Conservation (phyloP, 2,113 vertebrate species). For the Sprattus sprattus region DNA sequence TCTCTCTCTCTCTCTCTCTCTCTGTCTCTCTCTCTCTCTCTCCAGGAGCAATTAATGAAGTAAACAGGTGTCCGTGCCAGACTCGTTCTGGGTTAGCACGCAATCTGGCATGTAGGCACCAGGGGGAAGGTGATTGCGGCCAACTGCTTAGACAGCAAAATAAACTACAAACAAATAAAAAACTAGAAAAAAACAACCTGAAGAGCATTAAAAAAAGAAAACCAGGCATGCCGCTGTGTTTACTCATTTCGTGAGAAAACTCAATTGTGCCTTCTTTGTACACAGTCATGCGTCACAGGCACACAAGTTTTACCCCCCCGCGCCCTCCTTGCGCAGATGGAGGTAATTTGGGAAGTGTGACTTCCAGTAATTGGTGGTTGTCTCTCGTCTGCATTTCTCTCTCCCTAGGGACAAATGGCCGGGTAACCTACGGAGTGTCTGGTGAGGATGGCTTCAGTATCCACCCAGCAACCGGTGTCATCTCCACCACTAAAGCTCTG, state of each 20-base stretch:
- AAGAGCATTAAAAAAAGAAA: slow-evolving; percentile 18
- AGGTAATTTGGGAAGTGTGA: slow-evolving; percentile 25
- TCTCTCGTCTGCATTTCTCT: slow-evolving; percentile 11
- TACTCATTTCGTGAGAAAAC: slow-evolving; percentile 42
- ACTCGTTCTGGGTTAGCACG: slow-evolving; percentile 60
- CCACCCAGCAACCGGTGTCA: slow-evolving; percentile 82
- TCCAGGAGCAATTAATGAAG: slow-evolving; percentile 52
- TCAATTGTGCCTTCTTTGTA: slow-evolving; percentile 29
- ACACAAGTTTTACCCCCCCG: neutral
- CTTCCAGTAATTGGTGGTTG: slow-evolving; percentile 15
- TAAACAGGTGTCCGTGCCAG: slow-evolving; percentile 57
- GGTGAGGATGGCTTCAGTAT: slow-evolving; percentile 83
- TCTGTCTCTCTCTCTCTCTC: slow-evolving; percentile 19
- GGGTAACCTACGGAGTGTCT: slow-evolving; percentile 83
- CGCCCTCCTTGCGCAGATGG: slow-evolving; percentile 5
- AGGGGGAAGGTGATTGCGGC: slow-evolving; percentile 34
- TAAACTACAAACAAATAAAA: slow-evolving; percentile 54
- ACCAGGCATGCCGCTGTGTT: slow-evolving; percentile 27
- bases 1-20: neutral
- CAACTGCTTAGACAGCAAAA: slow-evolving; percentile 55
- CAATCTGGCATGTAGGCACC: slow-evolving; percentile 61
- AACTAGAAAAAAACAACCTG: neutral
- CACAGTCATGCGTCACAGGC: slow-evolving; percentile 16
- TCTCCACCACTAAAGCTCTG: slow-evolving; percentile 80
- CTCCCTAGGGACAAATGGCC: slow-evolving; percentile 80